Conservation (phyloP, 2,113 vertebrate species). For the Amblyopsis rosae region DNA sequence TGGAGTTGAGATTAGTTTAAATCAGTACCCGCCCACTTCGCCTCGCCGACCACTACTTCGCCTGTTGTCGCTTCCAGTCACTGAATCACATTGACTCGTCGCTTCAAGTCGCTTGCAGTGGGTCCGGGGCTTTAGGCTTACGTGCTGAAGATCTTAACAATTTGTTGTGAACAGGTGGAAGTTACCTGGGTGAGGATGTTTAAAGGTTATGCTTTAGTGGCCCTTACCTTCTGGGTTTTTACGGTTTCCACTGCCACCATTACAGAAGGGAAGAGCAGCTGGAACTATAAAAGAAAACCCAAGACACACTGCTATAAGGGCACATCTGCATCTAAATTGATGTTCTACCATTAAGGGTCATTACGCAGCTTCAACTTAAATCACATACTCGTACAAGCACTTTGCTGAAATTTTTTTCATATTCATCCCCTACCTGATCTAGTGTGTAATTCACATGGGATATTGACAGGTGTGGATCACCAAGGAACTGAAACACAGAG, state of each 20-base stretch:
- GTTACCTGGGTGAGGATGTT: neutral
- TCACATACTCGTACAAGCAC: neutral
- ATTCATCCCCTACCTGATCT: constrained; percentile 84
- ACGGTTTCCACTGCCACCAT: constrained; percentile 97
- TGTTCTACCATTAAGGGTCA: neutral
- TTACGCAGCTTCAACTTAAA: neutral
- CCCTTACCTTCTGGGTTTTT: constrained; percentile 90
- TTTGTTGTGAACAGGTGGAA: neutral
- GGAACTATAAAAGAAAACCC: constrained; percentile 79
- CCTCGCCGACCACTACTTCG: too few species aligned
- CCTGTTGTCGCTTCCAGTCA: too few species aligned
- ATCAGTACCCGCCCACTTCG: too few species aligned
- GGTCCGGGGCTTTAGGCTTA: too few species aligned
- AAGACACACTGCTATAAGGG: neutral
- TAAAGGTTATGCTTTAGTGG: neutral
- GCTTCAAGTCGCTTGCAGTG: too few species aligned
- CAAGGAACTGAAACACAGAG: constrained; percentile 86
- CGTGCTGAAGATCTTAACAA: neutral
- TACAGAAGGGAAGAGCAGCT: constrained; percentile 95
- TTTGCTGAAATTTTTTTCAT: too few species aligned
- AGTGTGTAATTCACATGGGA: constrained; percentile 96
- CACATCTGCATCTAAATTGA: neutral
- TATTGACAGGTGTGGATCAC: constrained; percentile 94
- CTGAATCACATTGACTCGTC: too few species aligned
- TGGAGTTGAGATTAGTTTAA: too few species aligned